Percentiles rank a stretch among this genome's conserved stretches.
phyloP scores from a whole-genome alignment of 2,113 vertebrate genomes.

The Carettochelys insculpta region DNA sequence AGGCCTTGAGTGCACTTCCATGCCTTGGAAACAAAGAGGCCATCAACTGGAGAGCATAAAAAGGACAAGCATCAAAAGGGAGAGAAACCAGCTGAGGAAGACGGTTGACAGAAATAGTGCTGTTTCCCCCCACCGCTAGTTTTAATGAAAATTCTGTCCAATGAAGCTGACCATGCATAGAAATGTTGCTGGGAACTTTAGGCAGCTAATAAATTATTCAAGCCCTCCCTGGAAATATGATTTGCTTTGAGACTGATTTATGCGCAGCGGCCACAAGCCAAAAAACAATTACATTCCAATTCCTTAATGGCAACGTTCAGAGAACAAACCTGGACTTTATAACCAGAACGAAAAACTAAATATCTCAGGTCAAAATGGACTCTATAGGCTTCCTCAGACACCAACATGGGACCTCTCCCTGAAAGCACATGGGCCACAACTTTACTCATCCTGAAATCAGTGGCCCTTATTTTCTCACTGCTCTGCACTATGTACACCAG shows the following conservation, averaged over 20 bases:
- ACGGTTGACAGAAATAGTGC: not conserved
- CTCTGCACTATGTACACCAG: not conserved
- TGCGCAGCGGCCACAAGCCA: not conserved
- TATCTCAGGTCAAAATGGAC: rapidly evolving
- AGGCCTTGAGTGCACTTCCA: not conserved
- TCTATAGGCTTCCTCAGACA: not conserved
- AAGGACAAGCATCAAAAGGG: not conserved
- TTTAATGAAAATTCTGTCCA: not conserved
- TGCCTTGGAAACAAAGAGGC: not conserved
- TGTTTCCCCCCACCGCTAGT: not conserved
- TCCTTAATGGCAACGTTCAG: not conserved
- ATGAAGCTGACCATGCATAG: not conserved
- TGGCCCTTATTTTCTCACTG: not conserved
- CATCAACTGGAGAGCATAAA: not conserved
- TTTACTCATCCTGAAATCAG: not conserved
- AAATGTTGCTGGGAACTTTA: not conserved
- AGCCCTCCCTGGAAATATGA: not conserved
- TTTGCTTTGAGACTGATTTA: not conserved
- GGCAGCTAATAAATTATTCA: not conserved
- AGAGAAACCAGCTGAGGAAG: not conserved
- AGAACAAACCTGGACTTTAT: not conserved
- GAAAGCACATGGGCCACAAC: not conserved
- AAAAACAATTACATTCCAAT: not conserved
- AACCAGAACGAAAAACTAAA: not conserved
- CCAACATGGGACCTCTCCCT: not conserved